Evolutionary conservation across 2,797 vertebrate genomes (phyloP), one percentile per base, ranked within the genome.

Genomic region (Epinephelus awoara): DNA sequence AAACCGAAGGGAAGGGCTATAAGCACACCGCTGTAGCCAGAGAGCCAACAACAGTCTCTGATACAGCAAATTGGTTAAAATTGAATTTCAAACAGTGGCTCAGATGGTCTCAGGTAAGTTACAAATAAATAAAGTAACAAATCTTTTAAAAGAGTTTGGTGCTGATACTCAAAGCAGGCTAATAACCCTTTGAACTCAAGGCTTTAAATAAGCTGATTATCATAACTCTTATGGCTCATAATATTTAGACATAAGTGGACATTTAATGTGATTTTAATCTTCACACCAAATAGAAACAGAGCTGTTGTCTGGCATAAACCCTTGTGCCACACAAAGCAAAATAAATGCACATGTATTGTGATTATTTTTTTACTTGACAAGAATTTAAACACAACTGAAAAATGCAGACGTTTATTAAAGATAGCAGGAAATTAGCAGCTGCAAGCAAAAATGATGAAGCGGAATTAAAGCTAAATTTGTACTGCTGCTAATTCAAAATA

Each of bases 1-100:
- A 27, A 74, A 87, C 65, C 62, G 3, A 51, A 50, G 67, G 71
- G 69, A 51, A 56, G 66, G 29, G 54, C 59, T 67, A 2, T 12
- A 15, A 75, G 50, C 55, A 52, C 25, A 7, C 38, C 12, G 49
- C 54, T 64, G 73, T 49, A 52, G 65, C 56, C 67, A 4, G 50
- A 57, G 38, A 56, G 42, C 63, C 47, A 11, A 2, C 55, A 25
- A 15, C 66, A 50, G 21, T 9, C 34, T 23, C 58, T 23, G 40
- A 65, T 19, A 54, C 18, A 2, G 23, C 51, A 46, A 58, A 18
- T 21, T 3, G 34, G 17, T 56, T 25, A 18, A 0, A 21, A 3
- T 3, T 10, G 14, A 15, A 56, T 34, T 66, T 55, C 8, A 25
- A 38, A 23, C 7, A 6, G 3, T 27, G 57, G 19, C 6, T 57